A percentile compares a stretch with the other conserved stretches of the same genome.
phyloP scores from a whole-genome alignment of 2,797 vertebrate species.

The Sebastes diploproa region DNA sequence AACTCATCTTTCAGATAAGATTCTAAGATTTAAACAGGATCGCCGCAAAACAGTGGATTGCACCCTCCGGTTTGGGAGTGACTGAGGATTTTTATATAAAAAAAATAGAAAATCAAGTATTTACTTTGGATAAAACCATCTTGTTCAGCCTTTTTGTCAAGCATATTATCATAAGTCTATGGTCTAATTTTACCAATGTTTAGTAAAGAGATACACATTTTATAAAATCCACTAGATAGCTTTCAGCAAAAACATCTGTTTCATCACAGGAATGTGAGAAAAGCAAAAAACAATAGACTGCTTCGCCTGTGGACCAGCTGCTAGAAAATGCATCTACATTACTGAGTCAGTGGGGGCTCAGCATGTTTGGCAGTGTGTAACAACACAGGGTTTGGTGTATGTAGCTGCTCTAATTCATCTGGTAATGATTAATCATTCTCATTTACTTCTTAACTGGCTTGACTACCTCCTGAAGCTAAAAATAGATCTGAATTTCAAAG shows the following conservation, averaged over 20 bases:
- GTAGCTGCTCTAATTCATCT: slow-evolving; percentile 26
- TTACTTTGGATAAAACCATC: background rate
- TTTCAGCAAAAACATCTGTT: background rate
- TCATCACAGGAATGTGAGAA: background rate
- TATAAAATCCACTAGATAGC: no score
- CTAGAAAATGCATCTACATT: slow-evolving; percentile 2
- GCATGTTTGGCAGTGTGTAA: background rate
- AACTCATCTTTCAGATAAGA: no score
- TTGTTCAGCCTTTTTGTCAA: background rate
- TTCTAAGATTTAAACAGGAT: no score
- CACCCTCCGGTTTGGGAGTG: no score
- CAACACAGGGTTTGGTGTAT: background rate
- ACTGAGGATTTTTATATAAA: background rate
- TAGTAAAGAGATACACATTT: background rate
- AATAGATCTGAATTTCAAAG: slow-evolving; percentile 47
- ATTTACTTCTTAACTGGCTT: slow-evolving; percentile 22
- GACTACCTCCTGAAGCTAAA: slow-evolving; percentile 13
- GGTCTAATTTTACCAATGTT: background rate
- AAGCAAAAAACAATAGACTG: background rate
- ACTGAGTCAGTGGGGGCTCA: background rate
- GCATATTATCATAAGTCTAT: background rate
- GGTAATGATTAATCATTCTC: slow-evolving; percentile 31
- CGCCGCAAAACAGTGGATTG: no score
- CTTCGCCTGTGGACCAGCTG: background rate
- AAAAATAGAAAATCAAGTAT: background rate